Percentiles rank a stretch among this genome's conserved stretches.
phyloP scores from a whole-genome alignment of 1,140 invertebrate species.

The Globodera ellingtonae region DNA sequence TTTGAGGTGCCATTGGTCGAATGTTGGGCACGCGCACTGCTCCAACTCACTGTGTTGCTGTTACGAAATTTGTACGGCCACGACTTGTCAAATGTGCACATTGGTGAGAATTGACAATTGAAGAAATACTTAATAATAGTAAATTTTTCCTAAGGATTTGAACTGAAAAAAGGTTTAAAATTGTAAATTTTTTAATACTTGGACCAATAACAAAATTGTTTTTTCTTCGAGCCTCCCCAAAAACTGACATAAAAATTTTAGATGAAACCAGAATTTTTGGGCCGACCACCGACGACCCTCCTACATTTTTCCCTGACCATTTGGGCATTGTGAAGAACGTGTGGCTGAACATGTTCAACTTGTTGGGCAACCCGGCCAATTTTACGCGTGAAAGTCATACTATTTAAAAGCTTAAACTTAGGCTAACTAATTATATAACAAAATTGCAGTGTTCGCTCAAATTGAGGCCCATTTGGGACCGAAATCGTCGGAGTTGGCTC shows the following conservation, averaged over 20 bases:
- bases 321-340: constrained; percentile 35
- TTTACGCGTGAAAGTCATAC: constrained; percentile 43
- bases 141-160: too few species aligned
- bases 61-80: constrained; percentile 51
- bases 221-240: not conserved
- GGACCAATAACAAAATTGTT: too few species aligned
- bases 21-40: constrained; percentile 56
- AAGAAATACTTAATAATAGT: not conserved
- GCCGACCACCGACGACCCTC: not conserved
- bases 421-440: not conserved
- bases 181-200: too few species aligned
- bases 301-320: not conserved
- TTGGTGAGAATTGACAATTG: constrained; percentile 40
- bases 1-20: constrained; percentile 61
- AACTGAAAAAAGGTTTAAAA: too few species aligned
- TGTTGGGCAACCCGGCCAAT: constrained; percentile 52
- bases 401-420: constrained; percentile 2
- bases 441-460: constrained; percentile 14
- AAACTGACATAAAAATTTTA: not conserved
- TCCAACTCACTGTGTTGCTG: constrained; percentile 55
- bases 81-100: constrained; percentile 42
- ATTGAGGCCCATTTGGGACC: constrained; percentile 1
- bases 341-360: constrained; percentile 46
- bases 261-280: constrained; percentile 23
- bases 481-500: constrained; percentile 19